Evolutionary conservation across 2,113 vertebrate genomes (phyloP).

Genomic region (Heloderma charlesbogerti): DNA sequence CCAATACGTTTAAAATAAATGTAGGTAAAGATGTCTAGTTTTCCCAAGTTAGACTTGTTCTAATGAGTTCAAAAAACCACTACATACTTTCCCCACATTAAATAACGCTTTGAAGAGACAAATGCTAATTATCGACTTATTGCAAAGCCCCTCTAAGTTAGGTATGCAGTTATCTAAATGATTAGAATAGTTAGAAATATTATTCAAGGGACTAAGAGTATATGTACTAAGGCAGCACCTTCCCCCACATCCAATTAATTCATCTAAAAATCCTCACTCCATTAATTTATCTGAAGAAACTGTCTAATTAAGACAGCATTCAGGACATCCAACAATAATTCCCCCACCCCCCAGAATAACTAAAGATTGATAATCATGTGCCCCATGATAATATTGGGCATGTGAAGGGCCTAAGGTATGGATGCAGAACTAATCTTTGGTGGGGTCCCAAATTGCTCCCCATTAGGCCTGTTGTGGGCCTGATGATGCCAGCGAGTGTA

Average conservation of each 20-base stretch:
- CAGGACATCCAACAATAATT: neutral
- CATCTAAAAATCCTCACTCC: neutral
- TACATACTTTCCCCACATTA: neutral
- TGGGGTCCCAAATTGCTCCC: too few species aligned
- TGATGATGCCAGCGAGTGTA: too few species aligned
- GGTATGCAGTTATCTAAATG: neutral
- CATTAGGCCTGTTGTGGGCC: too few species aligned
- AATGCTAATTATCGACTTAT: neutral
- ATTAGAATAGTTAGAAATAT: neutral
- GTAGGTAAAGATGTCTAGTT: neutral
- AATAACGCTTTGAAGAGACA: neutral
- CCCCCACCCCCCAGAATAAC: neutral
- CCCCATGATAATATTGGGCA: too few species aligned
- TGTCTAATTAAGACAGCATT: neutral
- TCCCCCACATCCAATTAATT: neutral
- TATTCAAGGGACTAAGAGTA: neutral
- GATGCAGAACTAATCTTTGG: too few species aligned
- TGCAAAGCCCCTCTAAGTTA: neutral
- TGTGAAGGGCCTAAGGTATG: neutral
- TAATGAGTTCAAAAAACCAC: neutral
- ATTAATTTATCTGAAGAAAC: neutral
- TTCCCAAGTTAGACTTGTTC: neutral
- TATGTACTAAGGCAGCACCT: neutral
- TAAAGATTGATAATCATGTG: neutral
- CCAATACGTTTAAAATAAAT: neutral